A percentile compares a stretch with the other conserved stretches of the same genome.
Evolutionary conservation across 1,140 invertebrate genomes (phyloP).

Genomic region (Pachypsylla venusta): DNA sequence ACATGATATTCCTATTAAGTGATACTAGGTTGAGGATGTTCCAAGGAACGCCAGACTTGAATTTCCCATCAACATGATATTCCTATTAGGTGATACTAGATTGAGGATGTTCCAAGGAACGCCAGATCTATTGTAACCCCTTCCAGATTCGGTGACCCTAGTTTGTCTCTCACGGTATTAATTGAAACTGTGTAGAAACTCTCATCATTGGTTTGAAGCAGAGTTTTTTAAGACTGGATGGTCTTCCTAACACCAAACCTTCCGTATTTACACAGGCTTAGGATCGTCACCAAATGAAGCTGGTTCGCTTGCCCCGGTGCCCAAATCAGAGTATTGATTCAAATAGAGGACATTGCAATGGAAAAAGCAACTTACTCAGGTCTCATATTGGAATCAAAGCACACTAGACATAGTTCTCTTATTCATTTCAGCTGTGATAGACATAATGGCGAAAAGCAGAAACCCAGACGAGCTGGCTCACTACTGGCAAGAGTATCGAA

Average conservation of each 20-base stretch:
- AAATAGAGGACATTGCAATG: neutral
- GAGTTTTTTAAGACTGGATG: neutral
- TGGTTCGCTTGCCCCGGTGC: neutral
- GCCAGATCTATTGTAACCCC: too few species aligned
- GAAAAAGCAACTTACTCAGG: neutral
- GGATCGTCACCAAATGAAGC: neutral
- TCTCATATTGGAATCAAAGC: too few species aligned
- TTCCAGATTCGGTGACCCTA: too few species aligned
- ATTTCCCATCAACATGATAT: neutral
- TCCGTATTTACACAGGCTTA: neutral
- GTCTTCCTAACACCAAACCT: neutral
- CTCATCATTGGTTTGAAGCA: too few species aligned
- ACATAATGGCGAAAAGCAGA: conserved; percentile 46
- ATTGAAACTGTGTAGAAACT: too few species aligned
- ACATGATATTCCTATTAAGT: too few species aligned
- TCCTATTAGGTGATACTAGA: too few species aligned
- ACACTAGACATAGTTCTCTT: neutral
- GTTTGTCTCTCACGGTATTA: too few species aligned
- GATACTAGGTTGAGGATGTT: neutral
- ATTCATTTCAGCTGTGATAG: conserved; percentile 43
- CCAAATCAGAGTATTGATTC: neutral
- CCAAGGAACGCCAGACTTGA: neutral
- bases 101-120: neutral
- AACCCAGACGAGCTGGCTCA: conserved; percentile 57
- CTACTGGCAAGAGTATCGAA: conserved; percentile 61